Evolutionary conservation across 2,113 vertebrate genomes (phyloP), one percentile per base, ranked within the genome.

Genomic region (Nesoenas mayeri): DNA sequence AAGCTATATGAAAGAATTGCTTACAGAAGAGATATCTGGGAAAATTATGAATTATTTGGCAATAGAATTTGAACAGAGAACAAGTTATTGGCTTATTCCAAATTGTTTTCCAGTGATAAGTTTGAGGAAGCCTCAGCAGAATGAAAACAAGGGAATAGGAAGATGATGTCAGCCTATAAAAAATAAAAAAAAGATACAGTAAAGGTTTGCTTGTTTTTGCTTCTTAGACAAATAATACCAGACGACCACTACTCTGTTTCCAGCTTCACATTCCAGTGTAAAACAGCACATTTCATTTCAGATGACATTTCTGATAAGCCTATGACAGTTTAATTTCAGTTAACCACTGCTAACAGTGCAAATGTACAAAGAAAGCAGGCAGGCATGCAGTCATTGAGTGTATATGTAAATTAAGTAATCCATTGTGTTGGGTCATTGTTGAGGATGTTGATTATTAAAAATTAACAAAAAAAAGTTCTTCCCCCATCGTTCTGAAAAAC

Each of bases 251-350:
- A 29, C 40, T 80, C 70, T 5, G 3, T 86, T 79, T 88, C 58
- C 61, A 75, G 72, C 84, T 91, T 79, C 67, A 50, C 19, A 75
- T 87, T 47, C 60, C 58, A 77, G 53, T 51, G 38, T 91, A 70
- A 81, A 93, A 11, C 40, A 73, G 71, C 10, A 60, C 57, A 28
- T 85, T 96, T 97, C 70, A 89, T 87, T 92, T 85, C 73, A 88
- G 70, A 93, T 95, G 94, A 93, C 97, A 97, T 92, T 94, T 96
- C 73, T 93, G 96, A 92, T 95, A 90, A 96, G 91, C 64, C 83
- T 51, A 34, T 97, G 97, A 97, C 95, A 97, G 74, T 94, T 97
- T 97, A 97, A 97, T 97, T 97, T 95, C 79, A 95, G 88, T 97
- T 97, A 97, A 97, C 92, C 66, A 79, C 79, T 51, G 70, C 77